These are phyloP conservation scores for Valencia hispanica DNA, from an alignment of 2,797 vertebrate genomes.

Conservation along the genomic window DNA sequence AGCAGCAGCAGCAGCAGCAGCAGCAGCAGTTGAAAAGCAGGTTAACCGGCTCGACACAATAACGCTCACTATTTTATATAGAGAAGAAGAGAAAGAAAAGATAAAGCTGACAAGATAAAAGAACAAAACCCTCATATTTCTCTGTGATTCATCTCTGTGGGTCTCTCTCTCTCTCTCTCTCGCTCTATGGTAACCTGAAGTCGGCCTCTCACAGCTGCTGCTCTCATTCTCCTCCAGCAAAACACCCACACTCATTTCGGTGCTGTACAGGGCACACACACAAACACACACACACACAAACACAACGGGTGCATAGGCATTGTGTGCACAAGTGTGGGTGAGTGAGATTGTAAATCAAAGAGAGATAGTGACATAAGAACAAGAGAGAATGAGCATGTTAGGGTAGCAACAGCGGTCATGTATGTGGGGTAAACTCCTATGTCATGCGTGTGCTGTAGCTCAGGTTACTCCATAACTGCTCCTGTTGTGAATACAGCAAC, in stretches of 20 bases:
- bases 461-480: conserved; percentile 1
- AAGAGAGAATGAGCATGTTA: not conserved
- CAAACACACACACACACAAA: not conserved
- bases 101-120: not conserved
- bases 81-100: not conserved
- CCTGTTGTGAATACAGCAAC: conserved; percentile 10
- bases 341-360: not conserved
- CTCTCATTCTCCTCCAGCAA: conserved; percentile 19
- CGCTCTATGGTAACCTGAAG: not conserved
- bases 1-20: not conserved
- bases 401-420: not conserved
- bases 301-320: not conserved
- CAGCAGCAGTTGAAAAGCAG: too few relatives aligned
- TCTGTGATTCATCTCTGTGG: not conserved
- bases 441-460: not conserved
- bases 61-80: not conserved
- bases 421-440: not conserved
- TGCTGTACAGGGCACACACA: not conserved
- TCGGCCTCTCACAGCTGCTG: conserved; percentile 12
- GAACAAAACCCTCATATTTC: not conserved
- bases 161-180: not conserved
- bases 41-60: conserved; percentile 1
- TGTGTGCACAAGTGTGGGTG: not conserved
- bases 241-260: conserved; percentile 13
- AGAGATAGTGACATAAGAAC: not conserved